phyloP scores from a whole-genome alignment of 2,797 vertebrate genomes.

The Momotus momota region DNA sequence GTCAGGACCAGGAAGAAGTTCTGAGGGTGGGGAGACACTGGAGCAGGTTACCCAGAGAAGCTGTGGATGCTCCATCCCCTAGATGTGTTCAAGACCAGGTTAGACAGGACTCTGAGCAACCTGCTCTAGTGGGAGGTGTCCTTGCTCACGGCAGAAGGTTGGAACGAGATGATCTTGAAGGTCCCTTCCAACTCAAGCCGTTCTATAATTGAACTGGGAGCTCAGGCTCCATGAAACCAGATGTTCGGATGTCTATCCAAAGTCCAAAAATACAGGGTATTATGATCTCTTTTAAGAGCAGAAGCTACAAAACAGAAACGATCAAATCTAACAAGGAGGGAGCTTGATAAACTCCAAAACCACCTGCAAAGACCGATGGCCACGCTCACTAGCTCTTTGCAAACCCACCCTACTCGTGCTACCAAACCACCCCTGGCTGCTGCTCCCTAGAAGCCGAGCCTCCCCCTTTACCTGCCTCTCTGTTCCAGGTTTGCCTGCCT shows the following conservation, averaged over 20 bases:
- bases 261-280: not conserved
- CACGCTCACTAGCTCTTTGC: not conserved
- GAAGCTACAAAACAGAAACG: not conserved
- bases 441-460: not conserved
- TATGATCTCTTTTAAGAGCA: not conserved
- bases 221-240: accelerated
- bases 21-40: no score
- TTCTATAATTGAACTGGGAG: no score
- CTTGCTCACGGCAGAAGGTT: no score
- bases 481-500: not conserved
- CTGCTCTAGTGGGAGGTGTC: no score
- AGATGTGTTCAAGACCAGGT: no score
- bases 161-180: no score
- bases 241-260: accelerated
- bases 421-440: not conserved
- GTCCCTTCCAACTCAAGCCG: no score
- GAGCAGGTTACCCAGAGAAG: no score
- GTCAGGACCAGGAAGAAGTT: not conserved
- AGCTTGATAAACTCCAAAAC: not conserved
- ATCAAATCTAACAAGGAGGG: not conserved
- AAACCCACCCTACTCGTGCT: not conserved
- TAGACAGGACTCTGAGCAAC: no score
- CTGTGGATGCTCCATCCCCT: no score
- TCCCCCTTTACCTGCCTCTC: not conserved
- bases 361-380: not conserved